These are phyloP conservation scores for Eilema caniola DNA, from an alignment of 2,888 invertebrate species.

Conservation along the genomic window DNA sequence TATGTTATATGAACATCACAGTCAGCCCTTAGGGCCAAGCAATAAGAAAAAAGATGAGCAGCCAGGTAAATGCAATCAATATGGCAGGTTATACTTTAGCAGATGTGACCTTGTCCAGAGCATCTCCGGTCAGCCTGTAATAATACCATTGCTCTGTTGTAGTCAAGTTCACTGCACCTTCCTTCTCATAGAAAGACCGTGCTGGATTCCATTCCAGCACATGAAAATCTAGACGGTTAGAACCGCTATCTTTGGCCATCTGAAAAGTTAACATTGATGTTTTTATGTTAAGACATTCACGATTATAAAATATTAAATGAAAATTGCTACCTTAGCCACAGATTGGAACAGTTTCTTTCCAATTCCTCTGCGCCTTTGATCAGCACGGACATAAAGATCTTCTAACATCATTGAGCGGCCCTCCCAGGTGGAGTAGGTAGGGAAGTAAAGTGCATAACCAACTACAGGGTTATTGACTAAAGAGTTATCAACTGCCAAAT, in stretches of 20 bases:
- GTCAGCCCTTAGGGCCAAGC: conserved; percentile 15
- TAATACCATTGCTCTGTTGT: conserved; percentile 89
- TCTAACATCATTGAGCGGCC: conserved; percentile 94
- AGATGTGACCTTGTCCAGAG: conserved; percentile 46
- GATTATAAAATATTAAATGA: not conserved
- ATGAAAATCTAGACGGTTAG: conserved; percentile 91
- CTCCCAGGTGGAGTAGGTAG: conserved; percentile 94
- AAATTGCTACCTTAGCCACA: conserved; percentile 88
- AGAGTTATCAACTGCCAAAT: conserved; percentile 88
- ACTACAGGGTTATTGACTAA: conserved; percentile 59
- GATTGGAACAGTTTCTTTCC: conserved; percentile 89
- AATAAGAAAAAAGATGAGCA: conserved; percentile 37
- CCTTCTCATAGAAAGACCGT: conserved; percentile 90
- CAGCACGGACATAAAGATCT: conserved; percentile 92
- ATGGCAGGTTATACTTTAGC: too few species aligned
- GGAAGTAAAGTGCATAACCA: conserved; percentile 94
- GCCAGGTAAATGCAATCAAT: too few species aligned
- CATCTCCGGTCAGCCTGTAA: conserved; percentile 83
- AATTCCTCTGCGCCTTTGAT: conserved; percentile 88
- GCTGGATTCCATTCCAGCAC: conserved; percentile 96
- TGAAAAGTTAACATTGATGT: conserved; percentile 43
- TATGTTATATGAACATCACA: too few species aligned
- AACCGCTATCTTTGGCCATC: conserved; percentile 81
- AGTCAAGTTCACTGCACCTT: conserved; percentile 90
- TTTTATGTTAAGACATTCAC: not conserved